phyloP scores from a whole-genome alignment of 2,888 invertebrate genomes.

The Clistopyga incitator region DNA sequence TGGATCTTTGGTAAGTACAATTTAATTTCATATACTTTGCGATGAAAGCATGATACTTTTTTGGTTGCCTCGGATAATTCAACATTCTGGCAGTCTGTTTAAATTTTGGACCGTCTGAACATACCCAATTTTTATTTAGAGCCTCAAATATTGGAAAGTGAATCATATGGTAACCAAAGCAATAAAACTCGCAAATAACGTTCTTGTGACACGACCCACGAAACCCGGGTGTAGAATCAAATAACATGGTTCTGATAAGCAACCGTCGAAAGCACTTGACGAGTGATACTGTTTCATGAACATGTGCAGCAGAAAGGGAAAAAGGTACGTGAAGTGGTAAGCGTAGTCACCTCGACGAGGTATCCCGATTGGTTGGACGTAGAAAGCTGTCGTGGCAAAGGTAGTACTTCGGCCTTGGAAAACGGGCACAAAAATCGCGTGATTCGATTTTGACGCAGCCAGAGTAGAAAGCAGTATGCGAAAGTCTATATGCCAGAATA shows the following conservation, averaged over 20 bases:
- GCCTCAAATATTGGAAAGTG: background rate
- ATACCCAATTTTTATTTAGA: background rate
- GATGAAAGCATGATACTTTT: too few species aligned
- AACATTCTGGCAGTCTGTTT: too few species aligned
- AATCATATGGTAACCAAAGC: background rate
- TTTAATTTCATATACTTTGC: too few species aligned
- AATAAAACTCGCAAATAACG: background rate
- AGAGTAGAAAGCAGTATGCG: background rate
- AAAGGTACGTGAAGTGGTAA: background rate
- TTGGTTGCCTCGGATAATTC: too few species aligned
- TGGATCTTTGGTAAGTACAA: too few species aligned
- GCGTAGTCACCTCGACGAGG: background rate
- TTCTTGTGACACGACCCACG: background rate
- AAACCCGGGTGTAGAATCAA: background rate
- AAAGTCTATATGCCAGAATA: conserved; percentile 4
- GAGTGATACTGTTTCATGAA: background rate
- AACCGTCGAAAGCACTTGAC: background rate
- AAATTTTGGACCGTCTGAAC: too few species aligned
- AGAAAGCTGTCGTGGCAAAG: conserved; percentile 20
- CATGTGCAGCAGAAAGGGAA: background rate
- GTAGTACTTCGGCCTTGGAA: conserved; percentile 8
- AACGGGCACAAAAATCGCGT: conserved; percentile 41
- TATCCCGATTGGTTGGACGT: conserved; percentile 32
- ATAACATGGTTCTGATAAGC: background rate
- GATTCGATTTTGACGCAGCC: conserved; percentile 43